phyloP scores from a whole-genome alignment of 2,797 vertebrate genomes.

The Fratercula arctica region DNA sequence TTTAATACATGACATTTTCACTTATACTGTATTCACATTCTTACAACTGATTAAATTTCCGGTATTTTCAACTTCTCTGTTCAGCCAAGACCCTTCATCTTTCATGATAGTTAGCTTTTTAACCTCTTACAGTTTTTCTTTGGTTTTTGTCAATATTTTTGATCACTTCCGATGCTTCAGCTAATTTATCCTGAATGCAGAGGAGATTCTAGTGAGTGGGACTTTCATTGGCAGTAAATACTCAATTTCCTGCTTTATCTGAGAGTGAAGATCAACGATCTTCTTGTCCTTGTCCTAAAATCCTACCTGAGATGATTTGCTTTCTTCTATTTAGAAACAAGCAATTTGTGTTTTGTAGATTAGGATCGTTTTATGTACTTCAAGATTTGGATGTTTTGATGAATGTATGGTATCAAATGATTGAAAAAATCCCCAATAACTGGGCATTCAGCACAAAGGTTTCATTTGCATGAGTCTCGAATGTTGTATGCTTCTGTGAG shows the following conservation, averaged over 20 bases:
- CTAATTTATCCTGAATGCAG: neutral
- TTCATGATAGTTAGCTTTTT: neutral
- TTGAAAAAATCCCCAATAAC: neutral
- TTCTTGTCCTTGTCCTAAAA: neutral
- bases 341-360: neutral
- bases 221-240: neutral
- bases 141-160: neutral
- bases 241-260: neutral
- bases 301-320: accelerated
- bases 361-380: neutral
- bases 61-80: neutral
- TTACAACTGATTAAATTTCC: neutral
- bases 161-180: neutral
- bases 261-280: neutral
- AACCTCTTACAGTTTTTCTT: neutral
- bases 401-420: neutral
- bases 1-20: neutral
- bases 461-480: neutral
- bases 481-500: neutral
- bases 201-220: neutral
- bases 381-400: neutral
- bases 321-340: neutral
- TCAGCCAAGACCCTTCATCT: neutral
- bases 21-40: neutral
- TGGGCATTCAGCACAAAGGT: neutral